These are phyloP conservation scores for Venusia cambrica DNA, from an alignment of 2,888 invertebrate species.

Conservation along the genomic window DNA sequence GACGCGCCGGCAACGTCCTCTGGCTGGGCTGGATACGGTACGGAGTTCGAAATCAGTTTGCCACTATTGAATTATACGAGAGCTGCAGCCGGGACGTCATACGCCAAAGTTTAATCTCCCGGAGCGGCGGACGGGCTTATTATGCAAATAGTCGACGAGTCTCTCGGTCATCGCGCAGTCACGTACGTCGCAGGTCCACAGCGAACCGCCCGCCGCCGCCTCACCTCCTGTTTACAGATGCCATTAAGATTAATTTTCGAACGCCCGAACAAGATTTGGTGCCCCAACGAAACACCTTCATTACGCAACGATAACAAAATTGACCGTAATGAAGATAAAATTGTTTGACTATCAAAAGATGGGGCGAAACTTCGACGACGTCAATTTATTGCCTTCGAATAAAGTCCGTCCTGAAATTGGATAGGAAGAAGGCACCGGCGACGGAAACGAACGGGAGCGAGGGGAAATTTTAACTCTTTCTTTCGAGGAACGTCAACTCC, in stretches of 20 bases:
- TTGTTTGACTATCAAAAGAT: constrained; percentile 69
- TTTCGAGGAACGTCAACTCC: constrained; percentile 46
- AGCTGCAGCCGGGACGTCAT: constrained; percentile 70
- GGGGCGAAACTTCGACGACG: constrained; percentile 57
- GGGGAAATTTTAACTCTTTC: constrained; percentile 68
- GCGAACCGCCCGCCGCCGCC: constrained; percentile 14
- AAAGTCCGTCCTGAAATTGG: constrained; percentile 57
- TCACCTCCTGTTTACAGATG: constrained; percentile 26
- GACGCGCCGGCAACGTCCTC: constrained; percentile 34
- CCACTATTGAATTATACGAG: constrained; percentile 77
- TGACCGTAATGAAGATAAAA: constrained; percentile 61
- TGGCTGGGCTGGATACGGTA: constrained; percentile 45
- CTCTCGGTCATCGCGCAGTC: constrained; percentile 64
- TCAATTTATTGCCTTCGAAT: constrained; percentile 65
- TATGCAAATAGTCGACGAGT: constrained; percentile 70
- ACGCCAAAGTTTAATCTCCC: constrained; percentile 76
- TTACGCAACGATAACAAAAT: constrained; percentile 54
- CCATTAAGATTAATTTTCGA: constrained; percentile 27
- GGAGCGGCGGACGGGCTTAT: constrained; percentile 71
- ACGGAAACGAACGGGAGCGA: constrained; percentile 54
- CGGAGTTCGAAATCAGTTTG: constrained; percentile 72
- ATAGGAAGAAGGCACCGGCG: constrained; percentile 52
- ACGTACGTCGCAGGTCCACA: constrained; percentile 52
- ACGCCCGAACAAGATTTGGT: constrained; percentile 17
- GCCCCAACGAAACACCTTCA: constrained; percentile 47